phyloP scores from a whole-genome alignment of 2,113 vertebrate genomes.

The Camelus bactrianus region DNA sequence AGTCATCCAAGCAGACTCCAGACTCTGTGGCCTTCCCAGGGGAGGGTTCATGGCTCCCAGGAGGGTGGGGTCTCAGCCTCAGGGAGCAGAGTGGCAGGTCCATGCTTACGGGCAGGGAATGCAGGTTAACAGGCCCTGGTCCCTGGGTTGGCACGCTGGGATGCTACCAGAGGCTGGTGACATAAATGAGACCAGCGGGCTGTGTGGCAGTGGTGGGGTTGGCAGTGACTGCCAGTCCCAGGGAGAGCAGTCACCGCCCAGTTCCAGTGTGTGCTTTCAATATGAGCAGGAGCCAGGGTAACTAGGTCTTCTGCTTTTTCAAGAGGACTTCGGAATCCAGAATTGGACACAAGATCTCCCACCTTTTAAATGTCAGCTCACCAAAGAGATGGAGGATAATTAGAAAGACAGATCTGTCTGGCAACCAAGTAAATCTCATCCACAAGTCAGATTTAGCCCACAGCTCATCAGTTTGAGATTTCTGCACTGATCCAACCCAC shows the following conservation, averaged over 20 bases:
- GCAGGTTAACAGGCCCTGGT: not conserved
- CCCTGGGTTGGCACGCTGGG: rapidly evolving
- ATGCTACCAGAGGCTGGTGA: not conserved
- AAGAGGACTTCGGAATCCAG: not conserved
- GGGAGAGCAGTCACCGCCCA: too few species aligned
- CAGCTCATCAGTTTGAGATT: not conserved
- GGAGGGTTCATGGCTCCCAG: rapidly evolving
- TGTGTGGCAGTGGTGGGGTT: rapidly evolving
- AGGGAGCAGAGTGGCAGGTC: not conserved
- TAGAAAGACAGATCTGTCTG: not conserved
- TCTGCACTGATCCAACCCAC: not conserved
- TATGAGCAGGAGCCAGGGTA: rapidly evolving
- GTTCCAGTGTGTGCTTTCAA: rapidly evolving
- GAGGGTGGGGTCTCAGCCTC: not conserved
- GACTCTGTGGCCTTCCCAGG: not conserved
- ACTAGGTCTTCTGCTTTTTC: not conserved
- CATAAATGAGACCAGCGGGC: not conserved
- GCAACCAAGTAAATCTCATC: not conserved
- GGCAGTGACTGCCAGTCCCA: rapidly evolving
- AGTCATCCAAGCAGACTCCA: not conserved
- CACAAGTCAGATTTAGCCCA: not conserved
- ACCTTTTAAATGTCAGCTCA: not conserved
- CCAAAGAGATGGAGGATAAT: not conserved
- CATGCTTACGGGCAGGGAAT: too few species aligned
- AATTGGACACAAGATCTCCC: not conserved